phyloP scores from a whole-genome alignment of 2,113 vertebrate genomes.

The Todiramphus saurophagus region DNA sequence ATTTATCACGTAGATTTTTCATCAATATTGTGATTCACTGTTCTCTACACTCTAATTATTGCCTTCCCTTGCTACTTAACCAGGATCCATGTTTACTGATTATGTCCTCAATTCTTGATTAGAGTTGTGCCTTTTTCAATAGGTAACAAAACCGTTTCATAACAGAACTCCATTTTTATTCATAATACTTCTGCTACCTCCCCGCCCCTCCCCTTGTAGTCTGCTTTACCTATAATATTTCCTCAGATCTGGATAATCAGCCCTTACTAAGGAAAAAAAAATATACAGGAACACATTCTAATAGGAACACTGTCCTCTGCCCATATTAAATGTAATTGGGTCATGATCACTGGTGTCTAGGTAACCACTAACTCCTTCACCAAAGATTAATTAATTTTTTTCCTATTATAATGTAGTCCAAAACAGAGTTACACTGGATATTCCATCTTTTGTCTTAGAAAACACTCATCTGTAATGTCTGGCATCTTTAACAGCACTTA shows the following conservation, averaged over 20 bases:
- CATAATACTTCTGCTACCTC: not conserved
- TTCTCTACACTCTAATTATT: not conserved
- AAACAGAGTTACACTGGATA: not conserved
- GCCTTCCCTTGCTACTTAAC: not conserved
- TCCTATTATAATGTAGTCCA: not conserved
- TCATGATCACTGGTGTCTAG: constrained; percentile 28
- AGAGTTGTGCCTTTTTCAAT: not conserved
- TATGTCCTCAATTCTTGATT: not conserved
- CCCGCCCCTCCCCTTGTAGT: not conserved
- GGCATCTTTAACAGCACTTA: not conserved
- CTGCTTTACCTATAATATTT: not conserved
- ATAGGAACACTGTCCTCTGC: not conserved
- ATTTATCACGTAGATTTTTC: constrained; percentile 17
- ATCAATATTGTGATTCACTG: constrained; percentile 3
- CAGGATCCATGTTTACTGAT: not conserved
- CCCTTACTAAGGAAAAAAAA: not conserved
- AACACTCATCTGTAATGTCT: not conserved
- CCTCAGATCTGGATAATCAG: not conserved
- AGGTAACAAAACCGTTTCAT: not conserved
- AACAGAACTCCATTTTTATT: not conserved
- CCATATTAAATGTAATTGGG: constrained; percentile 14
- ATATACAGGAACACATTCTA: not conserved
- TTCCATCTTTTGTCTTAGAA: not conserved
- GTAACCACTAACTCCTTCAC: constrained; percentile 33
- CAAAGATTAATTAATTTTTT: constrained; percentile 20